These are phyloP conservation scores for Drosophila varians DNA, from an alignment of 1,140 invertebrate species.

Conservation along the genomic window DNA sequence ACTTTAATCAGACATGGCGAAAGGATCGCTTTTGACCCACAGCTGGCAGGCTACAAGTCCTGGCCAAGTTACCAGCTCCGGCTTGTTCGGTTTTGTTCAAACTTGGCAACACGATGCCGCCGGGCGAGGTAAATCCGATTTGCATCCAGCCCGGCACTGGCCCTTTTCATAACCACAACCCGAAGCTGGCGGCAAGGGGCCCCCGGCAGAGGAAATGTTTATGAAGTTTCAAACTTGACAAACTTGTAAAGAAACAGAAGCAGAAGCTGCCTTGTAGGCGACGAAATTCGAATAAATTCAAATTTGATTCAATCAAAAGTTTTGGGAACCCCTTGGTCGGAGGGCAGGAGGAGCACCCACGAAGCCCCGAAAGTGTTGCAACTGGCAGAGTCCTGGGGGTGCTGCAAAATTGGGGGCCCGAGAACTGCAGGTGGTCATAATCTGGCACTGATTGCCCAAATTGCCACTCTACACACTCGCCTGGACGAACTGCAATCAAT, in stretches of 20 bases:
- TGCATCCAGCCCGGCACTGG: not conserved
- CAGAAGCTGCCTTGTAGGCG: not conserved
- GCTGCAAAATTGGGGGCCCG: not conserved
- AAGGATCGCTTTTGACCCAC: conserved; percentile 7
- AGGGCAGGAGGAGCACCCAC: not conserved
- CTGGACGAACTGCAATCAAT: conserved; percentile 23
- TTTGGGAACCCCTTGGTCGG: conserved; percentile 2
- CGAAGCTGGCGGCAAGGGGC: conserved; percentile 1
- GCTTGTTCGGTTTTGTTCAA: conserved; percentile 1
- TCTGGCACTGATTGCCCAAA: conserved; percentile 33
- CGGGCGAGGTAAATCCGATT: conserved; percentile 8
- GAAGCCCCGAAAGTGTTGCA: not conserved
- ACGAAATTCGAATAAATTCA: conserved; percentile 47
- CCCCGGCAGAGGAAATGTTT: conserved; percentile 35
- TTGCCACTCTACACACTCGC: conserved; percentile 1
- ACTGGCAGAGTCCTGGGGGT: not conserved
- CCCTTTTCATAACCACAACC: conserved; percentile 2
- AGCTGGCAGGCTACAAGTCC: conserved; percentile 5
- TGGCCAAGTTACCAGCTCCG: conserved; percentile 4
- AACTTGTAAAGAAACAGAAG: not conserved
- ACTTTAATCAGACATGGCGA: not conserved
- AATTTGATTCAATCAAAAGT: conserved; percentile 66
- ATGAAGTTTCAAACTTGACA: conserved; percentile 24
- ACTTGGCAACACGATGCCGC: conserved; percentile 1
- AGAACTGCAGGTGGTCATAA: conserved; percentile 22